Evolutionary conservation across 2,797 vertebrate species (phyloP), one percentile per base, ranked within the genome.

Genomic region (Threskiornis aethiopicus): DNA sequence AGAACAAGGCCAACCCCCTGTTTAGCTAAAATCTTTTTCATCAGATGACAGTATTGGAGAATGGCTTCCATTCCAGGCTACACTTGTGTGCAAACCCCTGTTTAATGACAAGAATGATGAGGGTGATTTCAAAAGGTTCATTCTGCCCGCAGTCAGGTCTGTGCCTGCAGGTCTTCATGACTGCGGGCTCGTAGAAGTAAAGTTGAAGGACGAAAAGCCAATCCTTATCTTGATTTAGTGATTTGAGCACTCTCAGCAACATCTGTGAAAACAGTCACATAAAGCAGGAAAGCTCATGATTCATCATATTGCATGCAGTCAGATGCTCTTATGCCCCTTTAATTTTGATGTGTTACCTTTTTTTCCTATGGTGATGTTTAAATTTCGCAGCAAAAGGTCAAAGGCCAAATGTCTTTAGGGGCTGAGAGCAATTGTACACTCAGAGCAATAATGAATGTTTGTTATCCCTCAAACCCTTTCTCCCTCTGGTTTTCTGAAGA

Each of bases 391-490:
- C 35, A 37, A 77, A 78, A 90, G 55, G 55, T 82, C 52, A 65
- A 95, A 86, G 39, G 69, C 49, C 82, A 80, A 86, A 65, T 83
- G 66, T 72, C 54, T 91, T 94, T 44, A 72, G 71, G 42, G 59
- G 33, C 75, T 90, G 47, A 79, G 49, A 94, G 49, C 77, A 96
- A 51, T 80, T 73, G 66, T 93, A 72, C 6, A n/a, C 80, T 83
- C 65, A 44, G 28, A 93, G 69, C 87, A 93, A 55, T 96, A 94
- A 94, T 83, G 88, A 89, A 67, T 89, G 18, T 81, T 92, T 92
- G n/a, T 86, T 96, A 33, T 86, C 80, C 85, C 49, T 93, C 54
- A 92, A 87, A 75, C 18, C 19, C 37, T 42, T 95, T 94, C 52
- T 86, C 70, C 71, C 44, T 88, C 54, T 79, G 51, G 19, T 87